Evolutionary conservation across 2,888 invertebrate genomes (phyloP).

Genomic region (Aethes cnicana): DNA sequence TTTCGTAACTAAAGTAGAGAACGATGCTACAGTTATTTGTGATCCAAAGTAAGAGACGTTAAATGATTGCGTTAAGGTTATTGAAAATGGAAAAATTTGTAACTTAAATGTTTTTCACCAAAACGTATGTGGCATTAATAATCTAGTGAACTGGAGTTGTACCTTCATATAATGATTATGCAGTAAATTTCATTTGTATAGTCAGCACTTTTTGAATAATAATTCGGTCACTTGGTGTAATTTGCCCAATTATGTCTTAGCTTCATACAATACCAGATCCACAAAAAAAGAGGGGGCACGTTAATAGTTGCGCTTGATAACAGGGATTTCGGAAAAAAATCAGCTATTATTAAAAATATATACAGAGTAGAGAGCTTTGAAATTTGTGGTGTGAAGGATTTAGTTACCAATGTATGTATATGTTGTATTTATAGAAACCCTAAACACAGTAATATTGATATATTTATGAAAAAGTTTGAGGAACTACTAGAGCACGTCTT

Average conservation of each 20-base stretch:
- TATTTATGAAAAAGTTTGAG: conserved; percentile 27
- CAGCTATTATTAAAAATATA: conserved; percentile 8
- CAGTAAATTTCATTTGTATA: background rate
- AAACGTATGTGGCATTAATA: conserved; percentile 26
- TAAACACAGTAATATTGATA: conserved; percentile 9
- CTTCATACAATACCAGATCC: conserved; percentile 1
- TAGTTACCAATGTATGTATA: conserved; percentile 7
- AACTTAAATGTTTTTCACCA: conserved; percentile 12
- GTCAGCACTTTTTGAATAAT: conserved; percentile 12
- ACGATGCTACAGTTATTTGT: too few species aligned
- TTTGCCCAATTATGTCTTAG: background rate
- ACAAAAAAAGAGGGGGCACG: conserved; percentile 11
- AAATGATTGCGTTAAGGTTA: too few species aligned
- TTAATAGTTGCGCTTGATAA: background rate
- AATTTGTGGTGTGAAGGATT: conserved; percentile 27
- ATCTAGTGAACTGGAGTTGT: conserved; percentile 18
- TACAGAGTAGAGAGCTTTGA: conserved; percentile 21
- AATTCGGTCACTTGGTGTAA: background rate
- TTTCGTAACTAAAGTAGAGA: too few species aligned
- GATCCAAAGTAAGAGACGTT: too few species aligned
- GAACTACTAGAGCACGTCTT: conserved; percentile 25
- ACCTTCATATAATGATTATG: background rate
- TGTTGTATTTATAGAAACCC: conserved; percentile 26
- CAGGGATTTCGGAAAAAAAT: background rate
- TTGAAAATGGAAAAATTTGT: too few species aligned